Conservation (phyloP, 2,113 vertebrate genomes). For the Callospermophilus lateralis region DNA sequence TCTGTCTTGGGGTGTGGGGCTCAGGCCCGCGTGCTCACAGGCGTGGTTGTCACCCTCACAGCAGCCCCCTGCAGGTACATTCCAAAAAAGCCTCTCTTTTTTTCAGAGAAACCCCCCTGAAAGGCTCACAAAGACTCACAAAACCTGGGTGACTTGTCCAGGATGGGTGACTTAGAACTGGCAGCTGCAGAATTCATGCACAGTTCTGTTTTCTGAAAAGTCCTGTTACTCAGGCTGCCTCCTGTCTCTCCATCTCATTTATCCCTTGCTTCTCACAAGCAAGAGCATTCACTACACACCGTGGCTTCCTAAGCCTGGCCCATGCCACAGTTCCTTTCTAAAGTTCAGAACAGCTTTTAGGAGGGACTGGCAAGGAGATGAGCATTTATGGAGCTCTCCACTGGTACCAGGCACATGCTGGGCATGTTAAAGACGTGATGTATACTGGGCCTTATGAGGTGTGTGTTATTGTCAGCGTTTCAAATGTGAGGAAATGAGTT, state of each 20-base stretch:
- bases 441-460: neutral
- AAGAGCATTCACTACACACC: too few relatives aligned
- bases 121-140: neutral
- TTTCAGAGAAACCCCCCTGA: too few relatives aligned
- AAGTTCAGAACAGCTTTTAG: neutral
- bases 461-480: neutral
- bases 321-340: neutral
- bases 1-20: neutral
- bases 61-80: neutral
- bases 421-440: neutral
- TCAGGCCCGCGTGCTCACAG: neutral
- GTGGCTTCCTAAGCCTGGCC: neutral
- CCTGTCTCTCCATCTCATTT: neutral
- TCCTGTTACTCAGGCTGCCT: neutral
- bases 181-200: too few relatives aligned
- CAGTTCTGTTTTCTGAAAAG: too few relatives aligned
- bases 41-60: neutral
- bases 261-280: neutral
- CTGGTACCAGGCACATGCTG: neutral
- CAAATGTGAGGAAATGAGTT: neutral
- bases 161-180: neutral
- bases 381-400: accelerated
- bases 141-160: too few relatives aligned
- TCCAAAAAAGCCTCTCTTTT: too few relatives aligned
- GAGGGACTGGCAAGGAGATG: neutral